Percentiles rank a stretch among this genome's conserved stretches.
Evolutionary conservation across 2,888 invertebrate genomes (phyloP).

Genomic region (Andrena bucephala): DNA sequence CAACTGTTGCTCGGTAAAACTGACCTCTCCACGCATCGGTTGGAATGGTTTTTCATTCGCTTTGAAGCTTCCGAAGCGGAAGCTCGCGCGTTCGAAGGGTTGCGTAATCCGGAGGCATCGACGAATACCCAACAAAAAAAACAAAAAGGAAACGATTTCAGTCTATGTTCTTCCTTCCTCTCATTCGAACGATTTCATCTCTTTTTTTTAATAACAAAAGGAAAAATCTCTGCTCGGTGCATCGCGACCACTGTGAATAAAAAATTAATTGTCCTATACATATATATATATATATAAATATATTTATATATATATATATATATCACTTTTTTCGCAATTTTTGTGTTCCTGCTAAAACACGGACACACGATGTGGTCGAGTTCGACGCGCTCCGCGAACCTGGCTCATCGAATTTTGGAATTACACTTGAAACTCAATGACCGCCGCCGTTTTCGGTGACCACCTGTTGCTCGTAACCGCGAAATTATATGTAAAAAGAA

Average conservation of each 20-base stretch:
- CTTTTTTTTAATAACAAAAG: constrained; percentile 26
- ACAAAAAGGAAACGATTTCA: constrained; percentile 48
- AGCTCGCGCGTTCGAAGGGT: constrained; percentile 46
- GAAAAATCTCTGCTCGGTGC: constrained; percentile 36
- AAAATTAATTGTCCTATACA: constrained; percentile 50
- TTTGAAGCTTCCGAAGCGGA: constrained; percentile 56
- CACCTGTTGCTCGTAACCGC: constrained; percentile 34
- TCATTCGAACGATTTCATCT: constrained; percentile 22
- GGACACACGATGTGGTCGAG: constrained; percentile 29
- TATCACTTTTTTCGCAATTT: constrained; percentile 41
- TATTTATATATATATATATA: not conserved
- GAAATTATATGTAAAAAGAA: constrained; percentile 61
- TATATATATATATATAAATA: constrained; percentile 10
- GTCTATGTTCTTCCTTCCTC: constrained; percentile 55
- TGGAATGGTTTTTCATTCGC: constrained; percentile 71
- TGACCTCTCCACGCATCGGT: constrained; percentile 59
- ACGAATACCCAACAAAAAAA: constrained; percentile 49
- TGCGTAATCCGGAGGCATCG: constrained; percentile 56
- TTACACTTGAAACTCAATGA: constrained; percentile 41
- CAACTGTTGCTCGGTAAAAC: constrained; percentile 58
- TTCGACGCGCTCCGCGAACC: constrained; percentile 35
- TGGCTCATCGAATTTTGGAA: constrained; percentile 39
- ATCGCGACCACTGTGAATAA: constrained; percentile 49
- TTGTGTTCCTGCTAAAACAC: constrained; percentile 32
- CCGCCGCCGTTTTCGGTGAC: constrained; percentile 33